A percentile compares a stretch with the other conserved stretches of the same genome.
These are phyloP conservation scores for Ctenoplectra terminalis DNA, from an alignment of 1,140 invertebrate species.

Conservation along the genomic window DNA sequence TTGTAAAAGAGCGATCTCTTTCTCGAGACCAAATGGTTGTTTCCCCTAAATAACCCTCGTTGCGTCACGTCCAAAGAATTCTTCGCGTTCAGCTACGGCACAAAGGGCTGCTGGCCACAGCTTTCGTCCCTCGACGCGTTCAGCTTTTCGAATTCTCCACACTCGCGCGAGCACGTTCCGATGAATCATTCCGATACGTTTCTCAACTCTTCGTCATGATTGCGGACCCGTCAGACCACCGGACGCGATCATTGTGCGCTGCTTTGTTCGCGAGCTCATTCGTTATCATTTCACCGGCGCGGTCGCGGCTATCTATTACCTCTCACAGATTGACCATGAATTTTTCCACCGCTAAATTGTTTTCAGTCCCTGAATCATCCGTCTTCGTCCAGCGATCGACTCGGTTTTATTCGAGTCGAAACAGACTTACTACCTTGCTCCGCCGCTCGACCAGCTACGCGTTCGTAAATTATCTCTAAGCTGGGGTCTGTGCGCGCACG, in stretches of 20 bases:
- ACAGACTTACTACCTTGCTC: background rate
- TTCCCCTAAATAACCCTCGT: too few species aligned
- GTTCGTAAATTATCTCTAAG: background rate
- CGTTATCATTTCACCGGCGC: conserved; percentile 3
- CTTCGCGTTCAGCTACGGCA: background rate
- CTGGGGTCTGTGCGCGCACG: background rate
- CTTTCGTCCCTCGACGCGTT: conserved; percentile 9
- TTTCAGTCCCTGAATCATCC: background rate
- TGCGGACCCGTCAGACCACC: conserved; percentile 45
- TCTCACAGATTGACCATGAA: conserved; percentile 1
- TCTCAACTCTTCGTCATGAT: conserved; percentile 22
- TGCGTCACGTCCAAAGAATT: conserved; percentile 8
- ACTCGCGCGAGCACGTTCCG: conserved; percentile 46
- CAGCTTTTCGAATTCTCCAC: conserved; percentile 56
- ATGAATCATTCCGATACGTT: conserved; percentile 61
- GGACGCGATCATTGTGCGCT: conserved; percentile 48
- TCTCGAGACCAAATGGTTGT: too few species aligned
- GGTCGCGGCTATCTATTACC: conserved; percentile 17
- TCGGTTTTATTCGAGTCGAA: background rate
- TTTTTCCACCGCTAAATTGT: background rate
- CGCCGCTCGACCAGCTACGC: background rate
- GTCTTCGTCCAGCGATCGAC: background rate
- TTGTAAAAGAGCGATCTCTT: too few species aligned
- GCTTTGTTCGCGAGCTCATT: conserved; percentile 45
- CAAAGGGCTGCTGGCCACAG: background rate